Base-by-base conservation (phyloP, 2,797 vertebrate genomes). In the Lepilemur septentrionalis region DNA sequence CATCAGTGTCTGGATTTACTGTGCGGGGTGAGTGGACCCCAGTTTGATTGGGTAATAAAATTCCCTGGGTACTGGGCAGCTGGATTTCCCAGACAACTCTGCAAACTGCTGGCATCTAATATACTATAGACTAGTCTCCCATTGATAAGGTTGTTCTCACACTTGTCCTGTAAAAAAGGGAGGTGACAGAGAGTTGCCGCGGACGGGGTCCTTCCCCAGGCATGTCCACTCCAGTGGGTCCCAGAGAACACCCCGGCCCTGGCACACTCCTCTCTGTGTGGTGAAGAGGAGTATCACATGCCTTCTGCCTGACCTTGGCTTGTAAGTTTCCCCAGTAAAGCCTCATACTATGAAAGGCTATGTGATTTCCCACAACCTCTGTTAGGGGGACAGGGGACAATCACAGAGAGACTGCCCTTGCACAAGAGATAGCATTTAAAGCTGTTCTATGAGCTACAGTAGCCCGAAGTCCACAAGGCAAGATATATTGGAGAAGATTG, bases 271-370 rank as follows among this genome's bases (percentile, higher is more conserved):
- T 32, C 46, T 72, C 43, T 57, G 8, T 35, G 93, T 67, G 69
- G 50, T 28, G 22, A 50, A 48, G 23, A 76, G 23, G 38, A 75
- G 32, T 30, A 55, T 43, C 12, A 20, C 5, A 69, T 59, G 41
- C 59, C 46, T 79, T 32, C 38, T 78, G 46, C 41, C n/a, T 7
- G 12, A 32, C 15, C 13, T 43, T 3, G 2, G 4, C 38, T 32
- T 57, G 4, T 35, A 14, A 23, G 12, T 69, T 57, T 41, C 23
- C 18, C 32, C 61, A 43, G 5, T 5, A 32, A 80, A 57, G 80
- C 25, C 5, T 12, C 7, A 7, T 69, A 32, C 5, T 4, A 3
- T 2, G 5, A 1, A 3, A 10, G 14, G 9, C 23, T 9, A 7
- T 48, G 55, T 79, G 38, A 46, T 35, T 95, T 41, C 32, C 52